Conservation (phyloP, 2,888 invertebrate species). For the Euclidia mi region DNA sequence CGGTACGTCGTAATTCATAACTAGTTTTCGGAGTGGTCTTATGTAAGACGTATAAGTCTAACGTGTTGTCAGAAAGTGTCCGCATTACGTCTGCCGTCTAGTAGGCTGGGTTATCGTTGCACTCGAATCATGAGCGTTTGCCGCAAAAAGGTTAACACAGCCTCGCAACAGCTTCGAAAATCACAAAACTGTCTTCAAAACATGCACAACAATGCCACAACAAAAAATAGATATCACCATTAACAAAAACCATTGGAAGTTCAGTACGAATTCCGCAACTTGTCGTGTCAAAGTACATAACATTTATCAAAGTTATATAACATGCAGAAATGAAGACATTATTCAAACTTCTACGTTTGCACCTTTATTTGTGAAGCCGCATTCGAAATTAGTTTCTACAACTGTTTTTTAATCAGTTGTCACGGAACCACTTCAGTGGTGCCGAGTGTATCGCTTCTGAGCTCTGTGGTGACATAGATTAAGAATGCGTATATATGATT, state of each 20-base stretch:
- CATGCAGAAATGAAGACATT: slow-evolving; percentile 45
- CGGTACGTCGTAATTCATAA: no score
- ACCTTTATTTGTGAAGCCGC: slow-evolving; percentile 60
- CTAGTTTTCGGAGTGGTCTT: no score
- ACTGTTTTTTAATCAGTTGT: slow-evolving; percentile 60
- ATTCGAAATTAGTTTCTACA: slow-evolving; percentile 52
- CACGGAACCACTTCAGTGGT: slow-evolving; percentile 59
- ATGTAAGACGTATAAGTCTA: no score
- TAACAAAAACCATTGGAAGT: slow-evolving; percentile 11
- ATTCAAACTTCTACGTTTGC: slow-evolving; percentile 54
- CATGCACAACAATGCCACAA: no score
- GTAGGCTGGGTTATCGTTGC: no score
- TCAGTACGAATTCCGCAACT: slow-evolving; percentile 20
- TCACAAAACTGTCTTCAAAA: no score
- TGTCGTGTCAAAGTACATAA: slow-evolving; percentile 49
- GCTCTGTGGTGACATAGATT: slow-evolving; percentile 22
- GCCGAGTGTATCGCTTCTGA: slow-evolving; percentile 39
- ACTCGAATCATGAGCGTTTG: no score
- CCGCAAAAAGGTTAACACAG: no score
- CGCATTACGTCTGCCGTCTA: no score
- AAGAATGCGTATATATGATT: slow-evolving; percentile 2
- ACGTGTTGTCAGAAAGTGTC: no score
- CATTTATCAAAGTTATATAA: slow-evolving; percentile 47
- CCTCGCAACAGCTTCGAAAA: no score
- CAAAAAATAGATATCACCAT: slow-evolving; percentile 14